phyloP scores from a whole-genome alignment of 2,888 invertebrate species.

The Anodontia alba region DNA sequence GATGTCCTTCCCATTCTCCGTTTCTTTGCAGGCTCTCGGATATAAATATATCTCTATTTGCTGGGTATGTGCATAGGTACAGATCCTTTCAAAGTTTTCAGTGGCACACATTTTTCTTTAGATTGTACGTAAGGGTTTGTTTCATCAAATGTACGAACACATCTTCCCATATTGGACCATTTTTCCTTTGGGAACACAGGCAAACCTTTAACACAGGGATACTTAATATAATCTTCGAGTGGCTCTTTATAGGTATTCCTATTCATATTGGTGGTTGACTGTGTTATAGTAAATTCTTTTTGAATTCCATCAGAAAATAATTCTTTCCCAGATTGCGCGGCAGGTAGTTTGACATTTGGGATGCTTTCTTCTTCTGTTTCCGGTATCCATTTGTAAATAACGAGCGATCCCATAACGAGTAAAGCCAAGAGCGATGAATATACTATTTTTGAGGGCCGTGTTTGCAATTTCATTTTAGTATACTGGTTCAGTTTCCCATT shows the following conservation, averaged over 20 bases:
- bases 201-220: background rate
- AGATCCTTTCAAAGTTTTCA: background rate
- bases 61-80: background rate
- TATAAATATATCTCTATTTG: background rate
- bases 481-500: too few relatives aligned
- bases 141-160: background rate
- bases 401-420: too few relatives aligned
- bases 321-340: too few relatives aligned
- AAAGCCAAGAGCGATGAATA: too few relatives aligned
- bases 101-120: background rate
- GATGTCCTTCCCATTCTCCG: background rate
- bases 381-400: too few relatives aligned
- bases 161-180: background rate
- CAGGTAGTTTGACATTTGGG: too few relatives aligned
- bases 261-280: too few relatives aligned
- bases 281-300: too few relatives aligned
- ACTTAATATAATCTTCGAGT: background rate
- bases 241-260: background rate
- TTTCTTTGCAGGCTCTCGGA: background rate
- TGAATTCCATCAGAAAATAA: too few relatives aligned
- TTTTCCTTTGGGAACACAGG: background rate
- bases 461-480: too few relatives aligned
- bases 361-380: too few relatives aligned
- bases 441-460: too few relatives aligned
- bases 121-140: background rate